These are phyloP conservation scores for Smittia aterrima DNA, from an alignment of 2,888 invertebrate species.

Conservation along the genomic window DNA sequence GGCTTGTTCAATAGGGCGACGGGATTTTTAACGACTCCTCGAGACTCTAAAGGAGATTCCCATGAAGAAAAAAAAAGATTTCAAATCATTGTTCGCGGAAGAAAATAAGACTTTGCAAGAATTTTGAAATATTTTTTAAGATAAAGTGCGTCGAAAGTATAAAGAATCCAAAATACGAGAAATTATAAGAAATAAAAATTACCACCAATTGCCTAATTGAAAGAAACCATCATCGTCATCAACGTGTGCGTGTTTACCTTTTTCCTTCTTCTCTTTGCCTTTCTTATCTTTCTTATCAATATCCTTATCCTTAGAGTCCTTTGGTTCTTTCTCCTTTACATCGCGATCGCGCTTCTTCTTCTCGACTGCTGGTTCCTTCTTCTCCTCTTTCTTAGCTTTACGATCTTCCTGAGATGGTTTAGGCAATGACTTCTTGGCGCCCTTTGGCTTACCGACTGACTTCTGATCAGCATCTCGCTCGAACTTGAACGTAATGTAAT, in stretches of 20 bases:
- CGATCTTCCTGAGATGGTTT: conserved; percentile 17
- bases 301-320: conserved; percentile 35
- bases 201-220: conserved; percentile 41
- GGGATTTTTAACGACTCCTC: conserved; percentile 20
- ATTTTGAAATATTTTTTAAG: not conserved
- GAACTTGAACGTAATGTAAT: conserved; percentile 29
- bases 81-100: not conserved
- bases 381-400: conserved; percentile 35
- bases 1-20: conserved; percentile 23
- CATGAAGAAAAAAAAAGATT: not conserved
- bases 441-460: not conserved
- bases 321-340: conserved; percentile 31
- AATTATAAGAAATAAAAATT: conserved; percentile 20
- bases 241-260: conserved; percentile 37
- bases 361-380: conserved; percentile 41
- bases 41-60: not conserved
- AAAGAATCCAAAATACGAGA: conserved; percentile 26
- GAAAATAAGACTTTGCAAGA: conserved; percentile 24
- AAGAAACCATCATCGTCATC: conserved; percentile 32
- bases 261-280: conserved; percentile 36
- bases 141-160: conserved; percentile 11
- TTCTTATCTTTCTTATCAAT: conserved; percentile 37
- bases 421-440: conserved; percentile 12
- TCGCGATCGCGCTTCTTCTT: conserved; percentile 42
- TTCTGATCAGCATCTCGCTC: conserved; percentile 6